A percentile compares a stretch with the other conserved stretches of the same genome.
phyloP scores from a whole-genome alignment of 2,797 vertebrate genomes.

The Lepus oiostolus region DNA sequence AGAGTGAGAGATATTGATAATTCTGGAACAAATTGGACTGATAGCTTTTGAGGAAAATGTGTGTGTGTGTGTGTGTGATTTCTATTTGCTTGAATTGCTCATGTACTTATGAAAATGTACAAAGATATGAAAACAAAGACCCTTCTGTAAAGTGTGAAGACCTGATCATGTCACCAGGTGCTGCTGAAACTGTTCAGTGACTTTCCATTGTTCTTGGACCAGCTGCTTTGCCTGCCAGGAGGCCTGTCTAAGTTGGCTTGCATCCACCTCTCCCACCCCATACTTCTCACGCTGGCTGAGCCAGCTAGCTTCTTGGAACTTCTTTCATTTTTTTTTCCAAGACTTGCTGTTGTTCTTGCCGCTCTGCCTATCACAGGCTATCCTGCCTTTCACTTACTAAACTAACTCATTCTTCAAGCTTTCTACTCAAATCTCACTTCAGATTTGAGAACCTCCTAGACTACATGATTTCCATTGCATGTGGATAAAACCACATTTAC shows the following conservation, averaged over 20 bases:
- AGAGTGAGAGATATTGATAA: conserved; percentile 42
- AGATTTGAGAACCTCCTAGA: neutral
- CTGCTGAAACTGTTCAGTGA: neutral
- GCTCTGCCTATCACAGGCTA: neutral
- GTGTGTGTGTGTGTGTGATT: neutral
- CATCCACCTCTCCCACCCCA: neutral
- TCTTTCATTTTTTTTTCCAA: neutral
- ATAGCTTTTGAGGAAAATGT: neutral
- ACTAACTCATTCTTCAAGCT: neutral
- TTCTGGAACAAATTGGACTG: neutral
- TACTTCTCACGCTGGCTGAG: neutral
- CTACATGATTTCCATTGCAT: neutral
- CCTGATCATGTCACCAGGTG: neutral
- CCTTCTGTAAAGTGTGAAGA: neutral
- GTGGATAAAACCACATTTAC: conserved; percentile 50
- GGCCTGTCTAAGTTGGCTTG: neutral
- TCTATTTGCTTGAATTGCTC: neutral
- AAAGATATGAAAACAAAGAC: conserved; percentile 33
- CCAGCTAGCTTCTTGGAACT: neutral
- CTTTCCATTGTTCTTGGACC: neutral
- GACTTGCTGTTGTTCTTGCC: neutral
- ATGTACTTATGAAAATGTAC: neutral
- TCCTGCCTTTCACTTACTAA: neutral
- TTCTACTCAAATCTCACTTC: conserved; percentile 41
- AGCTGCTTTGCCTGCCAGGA: neutral